Conservation (phyloP, 2,113 vertebrate species). For the Empidonax traillii region DNA sequence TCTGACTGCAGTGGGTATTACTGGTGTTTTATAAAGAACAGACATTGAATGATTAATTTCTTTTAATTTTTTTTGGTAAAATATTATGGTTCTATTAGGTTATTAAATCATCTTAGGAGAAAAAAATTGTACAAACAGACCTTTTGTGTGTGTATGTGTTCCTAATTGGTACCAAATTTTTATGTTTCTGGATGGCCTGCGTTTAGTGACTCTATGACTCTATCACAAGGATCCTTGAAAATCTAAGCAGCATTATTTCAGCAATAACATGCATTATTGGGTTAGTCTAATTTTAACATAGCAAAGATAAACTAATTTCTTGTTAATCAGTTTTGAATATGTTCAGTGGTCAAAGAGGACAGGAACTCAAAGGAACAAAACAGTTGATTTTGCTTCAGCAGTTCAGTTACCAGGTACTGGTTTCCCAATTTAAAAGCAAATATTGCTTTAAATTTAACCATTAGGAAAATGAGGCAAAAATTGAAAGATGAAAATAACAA, state of each 20-base stretch:
- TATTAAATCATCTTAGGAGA: background rate
- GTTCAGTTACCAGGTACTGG: background rate
- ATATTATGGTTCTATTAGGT: background rate
- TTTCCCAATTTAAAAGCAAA: background rate
- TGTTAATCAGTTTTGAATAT: background rate
- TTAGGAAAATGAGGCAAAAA: background rate
- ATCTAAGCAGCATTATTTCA: background rate
- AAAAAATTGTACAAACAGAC: background rate
- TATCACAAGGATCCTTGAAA: background rate
- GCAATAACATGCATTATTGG: background rate
- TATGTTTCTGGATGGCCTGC: background rate
- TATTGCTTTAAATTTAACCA: background rate
- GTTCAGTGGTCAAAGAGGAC: background rate
- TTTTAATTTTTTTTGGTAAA: background rate
- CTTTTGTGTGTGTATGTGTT: background rate
- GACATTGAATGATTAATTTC: background rate
- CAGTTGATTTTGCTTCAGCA: background rate
- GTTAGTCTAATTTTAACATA: background rate
- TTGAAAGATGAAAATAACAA: background rate
- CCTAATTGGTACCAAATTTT: background rate
- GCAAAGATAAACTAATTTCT: background rate
- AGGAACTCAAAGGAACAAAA: background rate
- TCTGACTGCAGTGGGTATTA: background rate
- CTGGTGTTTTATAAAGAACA: background rate
- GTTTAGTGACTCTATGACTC: background rate